Conservation (phyloP, 2,113 vertebrate species). For the Phylloscopus trochilus region DNA sequence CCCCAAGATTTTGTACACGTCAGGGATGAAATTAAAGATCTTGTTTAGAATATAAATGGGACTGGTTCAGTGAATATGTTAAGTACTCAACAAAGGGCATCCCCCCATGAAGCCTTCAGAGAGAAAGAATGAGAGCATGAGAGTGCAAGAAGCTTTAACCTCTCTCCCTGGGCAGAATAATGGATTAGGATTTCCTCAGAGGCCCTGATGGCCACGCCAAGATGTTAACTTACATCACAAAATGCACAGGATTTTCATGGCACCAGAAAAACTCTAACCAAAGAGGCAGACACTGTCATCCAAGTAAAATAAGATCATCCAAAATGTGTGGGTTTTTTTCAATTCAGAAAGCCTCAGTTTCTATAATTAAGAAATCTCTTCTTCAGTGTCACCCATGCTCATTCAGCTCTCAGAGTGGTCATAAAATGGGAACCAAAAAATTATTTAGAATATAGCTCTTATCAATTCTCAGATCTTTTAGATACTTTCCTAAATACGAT, state of each 20-base stretch:
- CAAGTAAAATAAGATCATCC: neutral
- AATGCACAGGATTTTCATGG: neutral
- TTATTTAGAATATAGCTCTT: neutral
- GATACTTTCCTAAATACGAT: neutral
- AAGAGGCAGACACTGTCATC: neutral
- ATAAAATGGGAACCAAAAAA: neutral
- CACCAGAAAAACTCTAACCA: neutral
- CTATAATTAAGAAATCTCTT: neutral
- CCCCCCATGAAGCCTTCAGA: neutral
- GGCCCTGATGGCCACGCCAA: neutral
- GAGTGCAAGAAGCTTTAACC: slow-evolving; percentile 32
- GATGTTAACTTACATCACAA: neutral
- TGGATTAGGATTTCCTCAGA: neutral
- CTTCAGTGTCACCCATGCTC: neutral
- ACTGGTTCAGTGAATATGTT: slow-evolving; percentile 24
- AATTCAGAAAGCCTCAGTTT: neutral
- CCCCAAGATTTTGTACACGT: neutral
- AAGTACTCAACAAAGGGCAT: slow-evolving; percentile 8
- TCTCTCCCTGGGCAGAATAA: neutral
- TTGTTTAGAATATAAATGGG: slow-evolving; percentile 28
- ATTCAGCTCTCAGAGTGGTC: accelerated
- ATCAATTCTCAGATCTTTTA: neutral
- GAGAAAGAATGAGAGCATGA: slow-evolving; percentile 2
- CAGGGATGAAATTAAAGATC: neutral
- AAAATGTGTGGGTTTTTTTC: accelerated